Evolutionary conservation across 1,140 invertebrate genomes (phyloP), one percentile per base, ranked within the genome.

Genomic region (Drosophila miranda): DNA sequence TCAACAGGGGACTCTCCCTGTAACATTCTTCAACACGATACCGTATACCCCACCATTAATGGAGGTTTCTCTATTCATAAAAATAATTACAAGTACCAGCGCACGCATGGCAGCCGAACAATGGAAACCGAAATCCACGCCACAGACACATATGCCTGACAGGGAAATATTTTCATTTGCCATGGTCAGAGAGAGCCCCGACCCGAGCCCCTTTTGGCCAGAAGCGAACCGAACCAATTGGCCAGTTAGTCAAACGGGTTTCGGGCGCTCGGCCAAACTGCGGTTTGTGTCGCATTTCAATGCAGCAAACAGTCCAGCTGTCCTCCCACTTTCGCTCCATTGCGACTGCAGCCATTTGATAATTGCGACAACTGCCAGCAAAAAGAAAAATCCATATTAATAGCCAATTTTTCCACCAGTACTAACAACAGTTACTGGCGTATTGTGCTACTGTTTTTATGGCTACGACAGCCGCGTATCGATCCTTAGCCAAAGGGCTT

Each of bases 201-300:
- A 42, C 64, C 44, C 57, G 62, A 30, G 44, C 44, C 61, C 62
- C 2, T 64, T 26, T 21, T 3, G 59, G 34, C 34, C 34, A 38
- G 34, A 38, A 38, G 11, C 34, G 34, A 38, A n/a, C 75, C 34
- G 42, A 28, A 26, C 23, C 69, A 71, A 70, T 87, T 86, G 74
- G 81, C 69, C 78, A 87, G 73, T 79, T 83, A 55, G 57, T 67
- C 58, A 62, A 56, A 73, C 64, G 61, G 64, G 43, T 63, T 51
- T 67, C 69, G 77, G 81, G 81, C 81, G 61, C 60, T 45, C 49
- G 49, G 74, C 81, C 81, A 86, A 87, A 86, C 75, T 77, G 74
- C 48, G 69, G 64, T 61, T 73, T 81, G 50, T 55, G 75, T 68
- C 82, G 74, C 81, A 84, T 78, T 81, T 82, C 75, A 70, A 78